These are phyloP conservation scores for Crossocerus cetratus DNA, from an alignment of 2,888 invertebrate genomes.

Conservation along the genomic window DNA sequence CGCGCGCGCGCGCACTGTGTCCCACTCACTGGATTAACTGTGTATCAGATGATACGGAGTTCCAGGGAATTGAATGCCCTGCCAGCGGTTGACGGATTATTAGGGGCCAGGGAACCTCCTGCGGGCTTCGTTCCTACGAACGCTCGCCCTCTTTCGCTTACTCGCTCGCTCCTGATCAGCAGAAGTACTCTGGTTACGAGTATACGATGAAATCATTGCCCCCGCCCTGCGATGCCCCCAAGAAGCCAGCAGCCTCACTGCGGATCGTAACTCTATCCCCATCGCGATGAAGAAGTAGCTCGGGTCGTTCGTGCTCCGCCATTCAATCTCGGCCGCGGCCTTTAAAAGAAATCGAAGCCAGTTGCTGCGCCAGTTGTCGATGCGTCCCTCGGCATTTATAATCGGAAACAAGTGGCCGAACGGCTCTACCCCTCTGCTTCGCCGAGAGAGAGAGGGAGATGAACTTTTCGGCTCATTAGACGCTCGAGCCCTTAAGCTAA, in stretches of 20 bases:
- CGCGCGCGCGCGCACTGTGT: conserved; percentile 49
- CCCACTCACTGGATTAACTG: conserved; percentile 57
- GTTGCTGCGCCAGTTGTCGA: conserved; percentile 1
- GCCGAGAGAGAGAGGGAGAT: conserved; percentile 33
- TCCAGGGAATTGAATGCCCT: conserved; percentile 66
- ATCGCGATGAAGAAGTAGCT: neutral
- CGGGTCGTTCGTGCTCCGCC: neutral
- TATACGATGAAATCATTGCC: too few species aligned
- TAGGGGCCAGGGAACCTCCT: neutral
- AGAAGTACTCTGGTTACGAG: too few species aligned
- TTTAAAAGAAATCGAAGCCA: conserved; percentile 11
- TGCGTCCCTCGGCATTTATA: conserved; percentile 8
- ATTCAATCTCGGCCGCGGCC: neutral
- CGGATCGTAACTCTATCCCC: neutral
- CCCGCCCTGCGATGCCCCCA: too few species aligned
- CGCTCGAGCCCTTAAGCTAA: conserved; percentile 28
- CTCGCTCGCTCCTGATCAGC: too few species aligned
- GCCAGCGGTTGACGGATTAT: conserved; percentile 46
- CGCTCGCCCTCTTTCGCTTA: neutral
- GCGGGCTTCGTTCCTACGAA: neutral
- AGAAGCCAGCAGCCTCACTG: neutral
- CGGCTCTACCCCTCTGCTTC: conserved; percentile 12
- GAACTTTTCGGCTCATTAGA: conserved; percentile 52
- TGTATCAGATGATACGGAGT: conserved; percentile 63
- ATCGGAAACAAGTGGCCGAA: conserved; percentile 22